A percentile compares a stretch with the other conserved stretches of the same genome.
phyloP scores from a whole-genome alignment of 2,113 vertebrate genomes.

The Oriolus oriolus region DNA sequence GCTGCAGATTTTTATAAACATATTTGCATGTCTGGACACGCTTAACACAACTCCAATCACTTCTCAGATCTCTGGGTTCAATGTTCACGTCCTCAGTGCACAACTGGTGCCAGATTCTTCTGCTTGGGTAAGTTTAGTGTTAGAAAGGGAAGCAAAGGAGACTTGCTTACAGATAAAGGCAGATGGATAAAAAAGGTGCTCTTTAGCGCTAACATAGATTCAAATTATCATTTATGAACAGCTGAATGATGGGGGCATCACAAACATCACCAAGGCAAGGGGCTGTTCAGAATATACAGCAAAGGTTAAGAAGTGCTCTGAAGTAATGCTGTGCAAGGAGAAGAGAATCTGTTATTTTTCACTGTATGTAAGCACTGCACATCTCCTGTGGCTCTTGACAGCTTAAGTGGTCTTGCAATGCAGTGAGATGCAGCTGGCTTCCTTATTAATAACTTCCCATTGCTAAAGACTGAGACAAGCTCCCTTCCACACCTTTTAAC shows the following conservation, averaged over 20 bases:
- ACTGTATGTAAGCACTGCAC: neutral
- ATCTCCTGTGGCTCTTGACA: neutral
- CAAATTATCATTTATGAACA: neutral
- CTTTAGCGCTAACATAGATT: neutral
- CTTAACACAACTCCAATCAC: neutral
- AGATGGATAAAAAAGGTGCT: neutral
- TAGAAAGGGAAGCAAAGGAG: neutral
- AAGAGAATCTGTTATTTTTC: neutral
- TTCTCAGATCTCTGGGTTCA: neutral
- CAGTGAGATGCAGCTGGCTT: neutral
- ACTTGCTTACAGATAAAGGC: neutral
- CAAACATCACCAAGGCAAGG: neutral
- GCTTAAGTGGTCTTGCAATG: neutral
- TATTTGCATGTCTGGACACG: neutral
- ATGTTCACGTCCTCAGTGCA: neutral
- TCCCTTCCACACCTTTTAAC: neutral
- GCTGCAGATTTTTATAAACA: neutral
- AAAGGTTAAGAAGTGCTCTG: neutral
- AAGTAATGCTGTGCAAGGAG: neutral
- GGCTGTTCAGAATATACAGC: neutral
- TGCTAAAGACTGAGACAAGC: neutral
- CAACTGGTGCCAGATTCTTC: neutral
- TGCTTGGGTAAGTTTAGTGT: neutral
- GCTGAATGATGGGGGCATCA: neutral
- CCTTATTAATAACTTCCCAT: neutral